Conservation (phyloP, 2,113 vertebrate species). For the Notarius quadriscutis region DNA sequence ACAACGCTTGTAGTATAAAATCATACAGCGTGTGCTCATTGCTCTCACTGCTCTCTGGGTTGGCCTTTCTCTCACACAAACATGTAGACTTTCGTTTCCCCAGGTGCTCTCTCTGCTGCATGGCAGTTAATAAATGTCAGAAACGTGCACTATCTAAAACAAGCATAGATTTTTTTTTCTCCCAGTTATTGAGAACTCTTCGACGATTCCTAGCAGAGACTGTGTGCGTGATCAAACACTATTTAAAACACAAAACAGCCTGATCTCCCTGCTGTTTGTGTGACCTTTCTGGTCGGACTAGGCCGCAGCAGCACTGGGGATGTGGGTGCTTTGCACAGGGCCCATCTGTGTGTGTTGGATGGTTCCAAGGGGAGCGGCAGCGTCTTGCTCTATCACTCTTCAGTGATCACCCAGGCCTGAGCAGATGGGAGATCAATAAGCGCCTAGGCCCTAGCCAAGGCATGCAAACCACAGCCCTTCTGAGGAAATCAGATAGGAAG, state of each 20-base stretch:
- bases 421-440: conserved; percentile 62
- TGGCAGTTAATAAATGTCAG: conserved; percentile 54
- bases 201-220: conserved; percentile 19
- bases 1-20: conserved; percentile 24
- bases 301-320: conserved; percentile 33
- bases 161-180: conserved; percentile 31
- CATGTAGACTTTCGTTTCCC: conserved; percentile 46
- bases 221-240: conserved; percentile 53
- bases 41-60: not conserved
- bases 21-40: conserved; percentile 9
- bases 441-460: conserved; percentile 38
- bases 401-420: conserved; percentile 48
- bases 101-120: conserved; percentile 24
- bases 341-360: conserved; percentile 47
- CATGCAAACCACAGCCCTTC: conserved; percentile 46
- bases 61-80: conserved; percentile 42
- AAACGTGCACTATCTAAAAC: conserved; percentile 28
- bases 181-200: conserved; percentile 38
- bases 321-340: conserved; percentile 12
- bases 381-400: conserved; percentile 55
- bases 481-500: conserved; percentile 53
- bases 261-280: conserved; percentile 36
- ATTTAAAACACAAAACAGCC: conserved; percentile 50
- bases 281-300: conserved; percentile 52
- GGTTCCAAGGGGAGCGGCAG: conserved; percentile 37